Evolutionary conservation across 2,888 invertebrate genomes (phyloP).

Genomic region (Pachycephus smyrnensis): DNA sequence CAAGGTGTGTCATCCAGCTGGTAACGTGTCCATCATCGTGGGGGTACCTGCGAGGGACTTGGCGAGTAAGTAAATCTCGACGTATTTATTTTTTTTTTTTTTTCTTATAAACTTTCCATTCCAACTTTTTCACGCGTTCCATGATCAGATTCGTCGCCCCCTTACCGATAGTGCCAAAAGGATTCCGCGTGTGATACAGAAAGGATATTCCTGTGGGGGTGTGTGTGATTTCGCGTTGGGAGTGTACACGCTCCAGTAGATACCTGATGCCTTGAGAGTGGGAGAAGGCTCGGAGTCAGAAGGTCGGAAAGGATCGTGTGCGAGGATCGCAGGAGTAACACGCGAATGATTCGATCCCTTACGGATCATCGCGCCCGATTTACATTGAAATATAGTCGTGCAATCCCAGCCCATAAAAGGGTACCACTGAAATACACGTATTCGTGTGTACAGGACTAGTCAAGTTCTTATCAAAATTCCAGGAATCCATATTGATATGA

Average conservation of each 20-base stretch:
- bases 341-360: slow-evolving; percentile 58
- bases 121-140: too few species aligned
- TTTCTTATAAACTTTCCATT: too few species aligned
- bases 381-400: slow-evolving; percentile 51
- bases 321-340: slow-evolving; percentile 41
- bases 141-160: too few species aligned
- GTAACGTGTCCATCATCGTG: too few species aligned
- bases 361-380: slow-evolving; percentile 59
- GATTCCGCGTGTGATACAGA: not conserved
- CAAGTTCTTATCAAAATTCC: too few species aligned
- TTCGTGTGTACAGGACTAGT: not conserved
- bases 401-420: not conserved
- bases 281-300: not conserved
- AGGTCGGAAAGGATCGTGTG: slow-evolving; percentile 21
- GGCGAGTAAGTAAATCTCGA: too few species aligned
- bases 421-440: not conserved
- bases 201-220: not conserved
- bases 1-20: too few species aligned
- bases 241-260: slow-evolving; percentile 7
- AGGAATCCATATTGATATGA: too few species aligned
- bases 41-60: too few species aligned
- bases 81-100: too few species aligned
- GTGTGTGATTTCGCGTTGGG: not conserved
- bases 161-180: too few species aligned
- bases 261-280: not conserved